Percentiles rank a stretch among this genome's conserved stretches.
Evolutionary conservation across 2,113 vertebrate species (phyloP).

Genomic region (Nycticebus coucang): DNA sequence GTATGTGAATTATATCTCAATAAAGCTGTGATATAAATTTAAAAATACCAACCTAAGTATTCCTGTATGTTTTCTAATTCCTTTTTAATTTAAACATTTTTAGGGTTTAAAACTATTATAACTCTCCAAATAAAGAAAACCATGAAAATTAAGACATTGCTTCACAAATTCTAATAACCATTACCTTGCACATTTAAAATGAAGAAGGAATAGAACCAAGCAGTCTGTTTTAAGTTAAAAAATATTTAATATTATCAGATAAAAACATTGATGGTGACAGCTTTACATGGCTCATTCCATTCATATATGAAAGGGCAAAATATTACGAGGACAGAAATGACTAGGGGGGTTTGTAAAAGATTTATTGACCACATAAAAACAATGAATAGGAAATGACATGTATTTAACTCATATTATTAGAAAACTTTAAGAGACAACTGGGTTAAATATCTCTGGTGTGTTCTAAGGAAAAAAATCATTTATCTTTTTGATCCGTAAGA

Average conservation of each 20-base stretch:
- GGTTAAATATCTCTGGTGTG: conserved; percentile 28
- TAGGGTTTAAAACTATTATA: background rate
- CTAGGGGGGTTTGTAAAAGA: conserved; percentile 42
- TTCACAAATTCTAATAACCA: conserved; percentile 38
- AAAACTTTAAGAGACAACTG: conserved; percentile 34
- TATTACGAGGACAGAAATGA: conserved; percentile 52
- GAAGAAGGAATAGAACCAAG: background rate
- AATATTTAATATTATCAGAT: conserved; percentile 77
- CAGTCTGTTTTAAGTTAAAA: conserved; percentile 64
- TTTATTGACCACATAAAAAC: conserved; percentile 51
- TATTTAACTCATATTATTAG: conserved; percentile 56
- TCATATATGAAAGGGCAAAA: conserved; percentile 56
- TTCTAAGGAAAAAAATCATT: conserved; percentile 39
- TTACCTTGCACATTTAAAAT: background rate
- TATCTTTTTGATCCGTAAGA: conserved; percentile 36
- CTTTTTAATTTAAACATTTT: conserved; percentile 58
- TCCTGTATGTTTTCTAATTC: conserved; percentile 14
- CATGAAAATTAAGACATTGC: conserved; percentile 12
- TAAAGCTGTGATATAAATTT: background rate
- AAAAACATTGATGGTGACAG: background rate
- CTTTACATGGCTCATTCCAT: conserved; percentile 56
- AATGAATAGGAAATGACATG: conserved; percentile 32
- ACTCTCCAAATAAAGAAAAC: conserved; percentile 47
- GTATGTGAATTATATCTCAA: background rate
- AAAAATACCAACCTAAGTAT: background rate